Conservation (phyloP, 2,113 vertebrate genomes). For the Elachura formosa region DNA sequence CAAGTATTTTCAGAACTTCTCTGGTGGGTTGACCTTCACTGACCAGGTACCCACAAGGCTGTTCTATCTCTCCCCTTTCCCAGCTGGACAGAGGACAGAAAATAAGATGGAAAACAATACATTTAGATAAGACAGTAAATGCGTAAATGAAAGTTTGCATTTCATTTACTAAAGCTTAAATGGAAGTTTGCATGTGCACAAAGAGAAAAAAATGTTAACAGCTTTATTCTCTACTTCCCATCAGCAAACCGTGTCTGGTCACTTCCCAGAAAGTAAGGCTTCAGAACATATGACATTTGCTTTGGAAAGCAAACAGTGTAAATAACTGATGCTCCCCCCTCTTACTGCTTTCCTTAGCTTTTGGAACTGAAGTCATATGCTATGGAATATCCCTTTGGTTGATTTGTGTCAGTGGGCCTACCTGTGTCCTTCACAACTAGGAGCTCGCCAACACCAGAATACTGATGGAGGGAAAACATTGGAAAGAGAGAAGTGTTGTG, state of each 20-base stretch:
- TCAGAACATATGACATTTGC: not conserved
- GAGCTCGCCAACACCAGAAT: too few relatives aligned
- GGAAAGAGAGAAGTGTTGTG: not conserved
- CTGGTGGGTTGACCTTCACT: not conserved
- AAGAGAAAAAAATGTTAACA: not conserved
- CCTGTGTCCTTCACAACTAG: not conserved
- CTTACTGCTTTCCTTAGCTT: not conserved
- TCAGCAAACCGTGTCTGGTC: fast-evolving
- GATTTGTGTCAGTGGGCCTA: not conserved
- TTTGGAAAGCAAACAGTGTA: not conserved
- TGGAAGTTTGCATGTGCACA: not conserved
- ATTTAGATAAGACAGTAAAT: not conserved
- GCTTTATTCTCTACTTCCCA: not conserved
- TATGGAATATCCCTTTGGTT: not conserved
- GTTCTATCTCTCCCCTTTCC: not conserved
- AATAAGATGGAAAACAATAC: not conserved
- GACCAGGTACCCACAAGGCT: fast-evolving
- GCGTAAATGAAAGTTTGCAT: not conserved
- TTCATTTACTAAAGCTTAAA: not conserved
- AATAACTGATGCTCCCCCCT: not conserved
- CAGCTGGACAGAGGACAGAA: not conserved
- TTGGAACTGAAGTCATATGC: not conserved
- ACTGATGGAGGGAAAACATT: not conserved
- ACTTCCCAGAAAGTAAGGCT: not conserved
- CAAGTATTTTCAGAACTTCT: not conserved